Evolutionary conservation across 2,888 invertebrate species (phyloP), one percentile per base, ranked within the genome.

Genomic region (Drosophila fungiperda): DNA sequence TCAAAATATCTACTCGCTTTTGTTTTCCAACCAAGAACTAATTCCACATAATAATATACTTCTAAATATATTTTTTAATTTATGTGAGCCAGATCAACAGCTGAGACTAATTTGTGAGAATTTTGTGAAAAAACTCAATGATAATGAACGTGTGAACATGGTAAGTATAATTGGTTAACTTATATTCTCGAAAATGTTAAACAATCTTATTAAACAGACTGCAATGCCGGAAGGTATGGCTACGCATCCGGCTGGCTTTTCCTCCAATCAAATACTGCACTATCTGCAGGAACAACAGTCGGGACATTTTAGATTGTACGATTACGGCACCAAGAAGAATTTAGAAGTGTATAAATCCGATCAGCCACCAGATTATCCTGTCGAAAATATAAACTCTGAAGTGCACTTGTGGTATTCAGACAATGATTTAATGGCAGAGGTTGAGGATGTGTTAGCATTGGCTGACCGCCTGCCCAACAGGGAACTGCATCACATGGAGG

Each of bases 91-190:
- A 0, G 74, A 87, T 53, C 50, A 73, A 1, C 8, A 53, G 38
- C 54, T 77, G 36, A 77, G 81, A 15, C 53, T 92, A 0, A 68
- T 96, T 1, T 97, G 97, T 91, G 93, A 94, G 35, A 95, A 95
- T 11, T 49, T 68, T 78, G 88, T 95, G 9, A 81, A 95, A 1
- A 95, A 95, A 87, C 91, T 96, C 2, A 77, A 68, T 11, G n/a
- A 36, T 38, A 94, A 93, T 2, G 66, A 61, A 11, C 76, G 75
- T 11, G 71, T 72, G 2, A 89, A 89, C 68, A 76, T 61, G 73
- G 91, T 85, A 38, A 69, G 76, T 52, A 38, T 3, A 12, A 12
- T 12, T 5, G 35, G 1, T 53, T 17, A 23, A 36, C 6, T 23
- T 45, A 23, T 45, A 8, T 36, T 1, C 23, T 29, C 17, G 9